Evolutionary conservation across 37 sponge, comb jelly and placozoan genomes (phyloP).

Genomic region (Beroe forskalii): DNA sequence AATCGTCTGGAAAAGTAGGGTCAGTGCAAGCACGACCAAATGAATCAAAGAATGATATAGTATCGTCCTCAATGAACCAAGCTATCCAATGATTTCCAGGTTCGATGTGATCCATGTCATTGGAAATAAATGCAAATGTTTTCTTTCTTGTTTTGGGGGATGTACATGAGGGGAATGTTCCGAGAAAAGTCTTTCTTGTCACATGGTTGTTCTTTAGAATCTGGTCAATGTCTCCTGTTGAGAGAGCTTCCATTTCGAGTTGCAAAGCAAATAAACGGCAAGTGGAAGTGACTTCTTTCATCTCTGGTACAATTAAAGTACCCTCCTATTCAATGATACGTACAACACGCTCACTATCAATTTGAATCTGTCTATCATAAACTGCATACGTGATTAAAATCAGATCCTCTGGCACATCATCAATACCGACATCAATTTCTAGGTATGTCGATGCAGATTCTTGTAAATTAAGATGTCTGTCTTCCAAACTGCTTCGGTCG

Average conservation of each 20-base stretch:
- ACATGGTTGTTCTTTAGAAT: neutral
- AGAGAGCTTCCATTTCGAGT: conserved; percentile 5
- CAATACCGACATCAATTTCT: neutral
- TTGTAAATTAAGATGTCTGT: neutral
- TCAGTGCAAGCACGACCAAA: neutral
- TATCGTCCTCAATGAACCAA: neutral
- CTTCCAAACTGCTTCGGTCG: neutral
- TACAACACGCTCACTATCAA: neutral
- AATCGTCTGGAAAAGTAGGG: neutral
- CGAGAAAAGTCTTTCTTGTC: neutral
- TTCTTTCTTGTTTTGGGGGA: neutral
- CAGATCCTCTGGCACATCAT: neutral
- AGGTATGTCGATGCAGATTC: neutral
- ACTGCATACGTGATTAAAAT: conserved; percentile 20
- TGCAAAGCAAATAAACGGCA: too few species aligned
- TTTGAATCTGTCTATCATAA: conserved; percentile 9
- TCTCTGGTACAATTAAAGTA: too few species aligned
- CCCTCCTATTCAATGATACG: conserved; percentile 5
- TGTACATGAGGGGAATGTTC: neutral
- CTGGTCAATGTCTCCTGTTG: neutral
- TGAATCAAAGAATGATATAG: conserved; percentile 4
- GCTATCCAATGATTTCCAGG: conserved; percentile 9
- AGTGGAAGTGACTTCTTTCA: too few species aligned
- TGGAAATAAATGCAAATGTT: neutral
- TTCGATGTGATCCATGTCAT: neutral